These are phyloP conservation scores for Crepidodera aurea DNA, from an alignment of 2,888 invertebrate genomes.

Conservation along the genomic window DNA sequence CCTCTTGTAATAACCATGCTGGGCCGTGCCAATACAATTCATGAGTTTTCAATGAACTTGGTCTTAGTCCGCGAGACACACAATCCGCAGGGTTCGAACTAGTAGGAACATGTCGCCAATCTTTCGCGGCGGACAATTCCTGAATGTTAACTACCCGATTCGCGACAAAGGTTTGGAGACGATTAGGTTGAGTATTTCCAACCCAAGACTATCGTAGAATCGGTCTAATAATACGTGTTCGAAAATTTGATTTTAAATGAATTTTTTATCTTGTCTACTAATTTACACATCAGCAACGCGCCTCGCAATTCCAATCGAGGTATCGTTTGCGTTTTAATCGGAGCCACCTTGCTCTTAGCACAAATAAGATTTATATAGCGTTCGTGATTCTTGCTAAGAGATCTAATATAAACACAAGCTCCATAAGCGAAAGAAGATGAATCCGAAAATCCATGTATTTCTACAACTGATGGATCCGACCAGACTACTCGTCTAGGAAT, in stretches of 20 bases:
- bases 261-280: neutral
- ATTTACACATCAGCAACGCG: neutral
- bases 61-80: slow-evolving; percentile 26
- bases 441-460: slow-evolving; percentile 6
- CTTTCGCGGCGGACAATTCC: slow-evolving; percentile 9
- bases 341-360: neutral
- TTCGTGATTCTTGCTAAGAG: neutral
- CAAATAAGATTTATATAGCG: neutral
- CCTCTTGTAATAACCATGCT: slow-evolving; percentile 15
- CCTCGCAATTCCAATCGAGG: neutral
- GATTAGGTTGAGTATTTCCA: slow-evolving; percentile 13
- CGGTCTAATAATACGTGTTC: neutral
- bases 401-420: slow-evolving; percentile 2
- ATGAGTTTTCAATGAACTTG: slow-evolving; percentile 4
- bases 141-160: slow-evolving; percentile 30
- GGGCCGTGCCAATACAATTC: slow-evolving; percentile 27
- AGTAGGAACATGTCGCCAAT: slow-evolving; percentile 34
- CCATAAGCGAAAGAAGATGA: slow-evolving; percentile 7
- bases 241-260: neutral
- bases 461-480: neutral
- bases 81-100: slow-evolving; percentile 14
- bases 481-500: neutral
- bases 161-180: slow-evolving; percentile 31
- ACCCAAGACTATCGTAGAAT: neutral
- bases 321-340: neutral